Evolutionary conservation across 1,140 invertebrate species (phyloP).

Genomic region (Papilio glaucus): DNA sequence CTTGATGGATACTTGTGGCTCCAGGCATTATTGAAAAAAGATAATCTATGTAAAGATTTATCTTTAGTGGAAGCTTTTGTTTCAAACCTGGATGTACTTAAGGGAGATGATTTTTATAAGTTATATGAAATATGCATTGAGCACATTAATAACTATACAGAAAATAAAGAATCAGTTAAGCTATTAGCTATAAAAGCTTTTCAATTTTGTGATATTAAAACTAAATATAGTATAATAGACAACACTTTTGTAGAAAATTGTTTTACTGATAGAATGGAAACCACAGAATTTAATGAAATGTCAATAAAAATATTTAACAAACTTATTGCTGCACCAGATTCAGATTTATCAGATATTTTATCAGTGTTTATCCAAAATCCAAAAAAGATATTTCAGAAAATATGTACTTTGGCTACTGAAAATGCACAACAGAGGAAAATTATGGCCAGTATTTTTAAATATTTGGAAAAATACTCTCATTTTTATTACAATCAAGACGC

Average conservation of each 20-base stretch:
- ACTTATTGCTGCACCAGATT: slow-evolving; percentile 51
- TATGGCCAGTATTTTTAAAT: slow-evolving; percentile 63
- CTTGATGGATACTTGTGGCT: slow-evolving; percentile 60
- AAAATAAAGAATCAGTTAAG: slow-evolving; percentile 49
- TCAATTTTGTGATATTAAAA: slow-evolving; percentile 48
- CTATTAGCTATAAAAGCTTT: slow-evolving; percentile 58
- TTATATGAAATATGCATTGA: slow-evolving; percentile 53
- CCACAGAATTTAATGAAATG: slow-evolving; percentile 52
- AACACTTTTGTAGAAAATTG: slow-evolving; percentile 55
- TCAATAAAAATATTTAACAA: slow-evolving; percentile 72
- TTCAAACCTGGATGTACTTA: slow-evolving; percentile 56
- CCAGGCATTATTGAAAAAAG: slow-evolving; percentile 58
- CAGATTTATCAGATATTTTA: slow-evolving; percentile 61
- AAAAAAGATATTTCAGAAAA: slow-evolving; percentile 57
- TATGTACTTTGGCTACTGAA: slow-evolving; percentile 64
- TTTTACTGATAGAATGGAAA: slow-evolving; percentile 57
- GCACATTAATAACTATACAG: slow-evolving; percentile 43
- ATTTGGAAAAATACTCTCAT: slow-evolving; percentile 60
- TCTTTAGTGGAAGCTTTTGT: slow-evolving; percentile 49
- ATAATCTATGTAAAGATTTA: slow-evolving; percentile 58
- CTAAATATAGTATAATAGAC: slow-evolving; percentile 57
- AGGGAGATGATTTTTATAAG: slow-evolving; percentile 54
- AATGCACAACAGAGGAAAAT: slow-evolving; percentile 64
- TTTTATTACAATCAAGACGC: slow-evolving; percentile 68
- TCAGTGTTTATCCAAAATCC: slow-evolving; percentile 70